Percentiles rank a stretch among this genome's conserved stretches.
Evolutionary conservation across 2,113 vertebrate genomes (phyloP).

Genomic region (Etia nguti): DNA sequence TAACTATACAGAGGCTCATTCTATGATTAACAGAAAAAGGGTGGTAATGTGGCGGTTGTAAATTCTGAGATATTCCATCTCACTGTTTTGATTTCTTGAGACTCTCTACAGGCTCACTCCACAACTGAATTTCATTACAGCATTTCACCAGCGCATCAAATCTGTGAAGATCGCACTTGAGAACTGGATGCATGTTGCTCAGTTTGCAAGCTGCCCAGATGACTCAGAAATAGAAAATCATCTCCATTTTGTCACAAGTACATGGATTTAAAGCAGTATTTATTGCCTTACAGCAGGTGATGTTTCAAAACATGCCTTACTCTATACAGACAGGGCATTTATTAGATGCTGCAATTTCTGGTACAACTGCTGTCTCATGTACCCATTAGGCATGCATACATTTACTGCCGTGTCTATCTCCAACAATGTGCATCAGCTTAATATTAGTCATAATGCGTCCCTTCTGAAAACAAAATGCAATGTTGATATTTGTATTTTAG

Average conservation of each 20-base stretch:
- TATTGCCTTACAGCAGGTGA: neutral
- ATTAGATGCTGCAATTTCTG: neutral
- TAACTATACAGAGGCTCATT: constrained; percentile 36
- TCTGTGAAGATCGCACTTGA: constrained; percentile 39
- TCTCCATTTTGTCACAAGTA: constrained; percentile 6
- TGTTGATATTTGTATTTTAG: neutral
- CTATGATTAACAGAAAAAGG: constrained; percentile 33
- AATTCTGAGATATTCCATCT: constrained; percentile 10
- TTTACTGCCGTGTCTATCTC: neutral
- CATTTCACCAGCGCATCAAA: neutral
- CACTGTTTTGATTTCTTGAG: constrained; percentile 11
- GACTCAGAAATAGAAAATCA: neutral
- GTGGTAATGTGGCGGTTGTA: neutral
- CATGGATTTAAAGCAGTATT: neutral
- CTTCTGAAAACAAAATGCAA: neutral
- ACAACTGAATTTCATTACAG: constrained; percentile 11
- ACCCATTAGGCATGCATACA: constrained; percentile 16
- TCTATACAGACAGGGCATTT: neutral
- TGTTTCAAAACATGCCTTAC: constrained; percentile 3
- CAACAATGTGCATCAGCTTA: neutral
- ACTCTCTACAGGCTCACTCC: neutral
- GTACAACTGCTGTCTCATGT: neutral
- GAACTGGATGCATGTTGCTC: neutral
- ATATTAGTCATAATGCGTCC: neutral
- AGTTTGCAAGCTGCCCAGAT: neutral